phyloP scores from a whole-genome alignment of 2,888 invertebrate genomes.

The Dryococelus australis region DNA sequence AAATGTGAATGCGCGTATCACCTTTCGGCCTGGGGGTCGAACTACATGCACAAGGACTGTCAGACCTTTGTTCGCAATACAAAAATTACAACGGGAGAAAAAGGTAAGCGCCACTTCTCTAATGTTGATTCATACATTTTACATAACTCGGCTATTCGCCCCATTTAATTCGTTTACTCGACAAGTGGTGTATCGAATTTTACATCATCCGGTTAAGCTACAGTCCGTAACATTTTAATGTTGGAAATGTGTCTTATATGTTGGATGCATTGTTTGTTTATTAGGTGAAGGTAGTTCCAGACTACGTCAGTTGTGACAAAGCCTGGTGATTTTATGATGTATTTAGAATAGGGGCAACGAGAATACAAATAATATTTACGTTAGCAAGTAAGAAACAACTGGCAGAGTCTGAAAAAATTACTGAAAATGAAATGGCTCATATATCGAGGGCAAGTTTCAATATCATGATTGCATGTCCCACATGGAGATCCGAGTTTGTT shows the following conservation, averaged over 20 bases:
- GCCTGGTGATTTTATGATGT: too few relatives aligned
- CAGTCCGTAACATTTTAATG: neutral
- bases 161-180: neutral
- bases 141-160: neutral
- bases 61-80: neutral
- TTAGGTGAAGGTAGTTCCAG: neutral
- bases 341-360: neutral
- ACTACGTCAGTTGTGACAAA: neutral
- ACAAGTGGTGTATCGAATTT: conserved; percentile 3
- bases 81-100: neutral
- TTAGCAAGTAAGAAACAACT: neutral
- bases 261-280: conserved; percentile 4
- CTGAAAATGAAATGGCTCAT: neutral
- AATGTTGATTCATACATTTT: neutral
- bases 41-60: neutral
- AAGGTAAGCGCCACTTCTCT: neutral
- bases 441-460: neutral
- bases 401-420: neutral
- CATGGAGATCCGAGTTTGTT: too few relatives aligned
- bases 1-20: neutral
- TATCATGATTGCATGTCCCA: neutral
- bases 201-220: neutral
- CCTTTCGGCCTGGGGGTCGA: neutral
- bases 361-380: neutral
- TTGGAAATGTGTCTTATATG: neutral